Base-by-base conservation (phyloP, 2,113 vertebrate genomes). In the Oncorhynchus masou region DNA sequence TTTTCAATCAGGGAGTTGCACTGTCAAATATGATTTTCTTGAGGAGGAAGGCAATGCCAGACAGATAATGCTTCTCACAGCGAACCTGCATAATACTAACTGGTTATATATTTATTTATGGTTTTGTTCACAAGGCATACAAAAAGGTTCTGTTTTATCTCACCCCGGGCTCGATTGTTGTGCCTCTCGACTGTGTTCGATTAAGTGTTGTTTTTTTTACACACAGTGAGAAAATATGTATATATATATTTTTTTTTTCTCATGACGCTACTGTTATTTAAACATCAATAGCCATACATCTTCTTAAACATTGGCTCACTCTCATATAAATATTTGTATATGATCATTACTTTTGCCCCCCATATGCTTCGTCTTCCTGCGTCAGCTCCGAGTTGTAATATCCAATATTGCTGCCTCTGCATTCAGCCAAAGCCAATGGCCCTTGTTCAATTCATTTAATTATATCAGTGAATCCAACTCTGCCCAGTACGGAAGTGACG, bases 211-310 rank as follows among this genome's bases (percentile, higher is more conserved):
- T 51, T 51, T 49, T 79, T 79, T 39, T 80, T 71, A 72, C 51
- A 78, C 81, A 76, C 78, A 83, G 69, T 70, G 79, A 90, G 83
- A 87, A 90, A 89, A 90, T 89, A 90, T 89, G 84, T 89, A 85
- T 84, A 81, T 83, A 81, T 84, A 68, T 79, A 78, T 83, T 84
- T 81, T 83, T 84, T 81, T 75, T 68, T 68, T 75, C 85, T 73
- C 86, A 86, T 89, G 88, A 89, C 88, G 84, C 86, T 89, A 88
- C 89, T 89, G 91, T 93, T 92, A 93, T 93, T 93, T 91, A 91
- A 90, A 92, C 91, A 93, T 94, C 93, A 92, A 93, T 93, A 93
- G 88, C 90, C 87, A 93, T 94, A 91, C 86, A 79, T 94, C 93
- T 92, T 93, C 90, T 92, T 93, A 93, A 93, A 90, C 91, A 84